These are phyloP conservation scores for Menidia menidia DNA, from an alignment of 2,797 vertebrate species.

Conservation along the genomic window DNA sequence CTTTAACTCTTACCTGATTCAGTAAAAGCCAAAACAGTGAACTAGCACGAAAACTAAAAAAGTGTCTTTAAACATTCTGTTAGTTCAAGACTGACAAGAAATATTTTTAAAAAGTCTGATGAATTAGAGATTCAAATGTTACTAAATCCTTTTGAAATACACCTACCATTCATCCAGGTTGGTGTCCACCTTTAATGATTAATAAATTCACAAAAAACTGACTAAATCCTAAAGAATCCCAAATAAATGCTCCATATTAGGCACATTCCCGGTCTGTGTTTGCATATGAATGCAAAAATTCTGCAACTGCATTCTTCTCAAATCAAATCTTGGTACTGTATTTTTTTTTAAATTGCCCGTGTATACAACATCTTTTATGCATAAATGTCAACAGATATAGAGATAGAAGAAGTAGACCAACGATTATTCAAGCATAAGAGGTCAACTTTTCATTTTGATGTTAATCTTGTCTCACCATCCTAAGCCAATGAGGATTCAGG, in stretches of 20 bases:
- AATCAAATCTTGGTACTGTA: background rate
- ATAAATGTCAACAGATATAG: background rate
- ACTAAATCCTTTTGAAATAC: background rate
- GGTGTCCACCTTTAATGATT: background rate
- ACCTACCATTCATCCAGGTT: background rate
- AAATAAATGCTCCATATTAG: background rate
- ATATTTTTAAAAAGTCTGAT: background rate
- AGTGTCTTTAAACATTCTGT: background rate
- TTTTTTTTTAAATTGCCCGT: background rate
- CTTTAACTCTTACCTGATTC: background rate
- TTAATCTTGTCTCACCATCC: constrained; percentile 38
- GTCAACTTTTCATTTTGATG: constrained; percentile 46
- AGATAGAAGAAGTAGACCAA: background rate
- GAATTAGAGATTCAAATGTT: background rate
- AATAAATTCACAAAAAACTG: background rate
- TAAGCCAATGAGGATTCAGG: constrained; percentile 42
- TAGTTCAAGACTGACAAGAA: background rate
- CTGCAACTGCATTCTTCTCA: too few relatives aligned
- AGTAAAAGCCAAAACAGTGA: background rate
- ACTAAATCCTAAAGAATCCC: background rate
- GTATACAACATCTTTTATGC: background rate
- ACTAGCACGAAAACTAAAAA: background rate
- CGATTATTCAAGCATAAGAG: constrained; percentile 29
- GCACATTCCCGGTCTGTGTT: background rate
- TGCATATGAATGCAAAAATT: background rate